Evolutionary conservation across 2,113 vertebrate genomes (phyloP), one percentile per base, ranked within the genome.

Genomic region (Oreotrochilus melanogaster): DNA sequence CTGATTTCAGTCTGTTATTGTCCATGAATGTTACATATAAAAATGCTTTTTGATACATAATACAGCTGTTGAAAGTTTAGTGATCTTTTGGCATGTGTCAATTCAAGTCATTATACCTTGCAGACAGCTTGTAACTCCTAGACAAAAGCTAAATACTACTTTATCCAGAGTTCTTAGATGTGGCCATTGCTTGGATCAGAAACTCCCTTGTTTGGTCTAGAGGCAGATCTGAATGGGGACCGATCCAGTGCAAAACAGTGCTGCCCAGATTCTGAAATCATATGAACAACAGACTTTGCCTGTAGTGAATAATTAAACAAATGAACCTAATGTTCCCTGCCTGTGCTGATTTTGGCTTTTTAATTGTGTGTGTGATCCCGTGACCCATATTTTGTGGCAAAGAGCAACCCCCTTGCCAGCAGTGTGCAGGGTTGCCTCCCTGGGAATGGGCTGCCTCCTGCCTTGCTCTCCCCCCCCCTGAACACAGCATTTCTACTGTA

Each of bases 291-390:
- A 92, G 88, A 88, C 51, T 90, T 78, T 27, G 67, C 56, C 88
- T 92, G 88, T 51, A 88, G 86, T 90, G 94, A 95, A 97, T 96
- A 97, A 96, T 96, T 92, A 95, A 94, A 95, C 91, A 95, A 96
- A 93, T 93, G 92, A 95, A 76, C 64, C 82, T 94, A 82, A 91
- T 93, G 71, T 92, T 94, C 89, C 72, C 71, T 0, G n/a, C 88
- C 64, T 61, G 65, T 90, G 90, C 90, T 96, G 89, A 70, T 93
- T 88, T 92, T 97, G 95, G 89, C 85, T 64, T 95, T 81, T 96
- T 89, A 93, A 94, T 88, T 78, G 75, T 51, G 67, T 70, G 50
- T 71, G 78, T 48, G 92, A 95, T 94, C 71, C 64, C 3, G 2
- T 90, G 81, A 89, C 85, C 87, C 85, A 83, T 74, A 94, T 74